Percentiles rank a stretch among this genome's conserved stretches.
phyloP scores from a whole-genome alignment of 2,888 invertebrate species.

The Sthenelais limicola region DNA sequence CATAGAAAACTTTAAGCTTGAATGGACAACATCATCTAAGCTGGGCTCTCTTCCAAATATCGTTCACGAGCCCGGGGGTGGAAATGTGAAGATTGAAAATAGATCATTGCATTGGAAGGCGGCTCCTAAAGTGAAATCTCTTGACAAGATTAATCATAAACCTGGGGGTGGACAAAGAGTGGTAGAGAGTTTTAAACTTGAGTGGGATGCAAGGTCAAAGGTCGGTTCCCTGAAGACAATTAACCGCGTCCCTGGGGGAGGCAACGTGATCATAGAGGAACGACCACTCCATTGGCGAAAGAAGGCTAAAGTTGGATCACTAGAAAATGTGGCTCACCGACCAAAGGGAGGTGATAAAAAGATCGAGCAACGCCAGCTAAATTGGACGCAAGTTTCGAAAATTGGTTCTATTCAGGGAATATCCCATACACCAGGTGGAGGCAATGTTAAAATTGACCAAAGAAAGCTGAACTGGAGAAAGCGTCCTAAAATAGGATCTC shows the following conservation, averaged over 20 bases:
- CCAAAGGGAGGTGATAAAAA: neutral
- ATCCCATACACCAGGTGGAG: neutral
- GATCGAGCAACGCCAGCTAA: neutral
- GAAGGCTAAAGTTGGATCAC: slow-evolving; percentile 6
- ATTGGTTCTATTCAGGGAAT: neutral
- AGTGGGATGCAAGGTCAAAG: neutral
- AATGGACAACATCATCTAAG: slow-evolving; percentile 10
- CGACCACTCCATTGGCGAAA: neutral
- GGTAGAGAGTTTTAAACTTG: no score
- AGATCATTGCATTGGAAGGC: neutral
- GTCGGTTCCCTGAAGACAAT: slow-evolving; percentile 1
- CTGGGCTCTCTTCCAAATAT: slow-evolving; percentile 4
- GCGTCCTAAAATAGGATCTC: slow-evolving; percentile 12
- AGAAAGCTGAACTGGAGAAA: slow-evolving; percentile 4
- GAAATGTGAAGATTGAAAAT: neutral
- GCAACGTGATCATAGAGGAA: neutral
- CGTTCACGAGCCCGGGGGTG: neutral
- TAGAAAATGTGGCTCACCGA: neutral
- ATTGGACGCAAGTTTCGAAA: neutral
- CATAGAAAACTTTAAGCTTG: slow-evolving; percentile 52
- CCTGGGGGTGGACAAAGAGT: slow-evolving; percentile 9
- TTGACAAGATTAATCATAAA: neutral
- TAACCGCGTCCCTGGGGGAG: slow-evolving; percentile 5
- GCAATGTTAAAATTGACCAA: neutral
- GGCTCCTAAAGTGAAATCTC: slow-evolving; percentile 3